Evolutionary conservation across 2,113 vertebrate genomes (phyloP), one percentile per base, ranked within the genome.

Genomic region (Cyanistes caeruleus): DNA sequence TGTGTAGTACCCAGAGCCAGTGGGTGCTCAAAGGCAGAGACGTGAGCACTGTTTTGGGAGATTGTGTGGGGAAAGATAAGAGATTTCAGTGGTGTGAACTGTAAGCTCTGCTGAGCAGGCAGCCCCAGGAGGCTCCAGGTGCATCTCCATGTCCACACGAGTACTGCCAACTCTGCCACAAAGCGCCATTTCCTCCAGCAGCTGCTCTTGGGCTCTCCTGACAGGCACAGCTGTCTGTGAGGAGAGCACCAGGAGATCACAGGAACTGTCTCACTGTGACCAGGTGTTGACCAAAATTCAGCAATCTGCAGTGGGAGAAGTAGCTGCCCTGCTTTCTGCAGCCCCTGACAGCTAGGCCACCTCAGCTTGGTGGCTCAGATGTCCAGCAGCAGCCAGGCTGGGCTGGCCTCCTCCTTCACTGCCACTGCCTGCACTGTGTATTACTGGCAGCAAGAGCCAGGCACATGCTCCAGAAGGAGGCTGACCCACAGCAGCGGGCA

Each of bases 91-190:
- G 17, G 6, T 60, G 10, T 76, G 51, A 80, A 24, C 11, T 5
- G 5, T 9, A 25, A 77, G 33, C 39, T 16, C 7, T 19, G 53
- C 43, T 43, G 10, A 88, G 43, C 58, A 52, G 64, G 48, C 69
- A 52, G 51, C 35, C 23, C 41, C 46, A 41, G 44, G 53, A 84
- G 41, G 35, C 24, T 49, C 30, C 41, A 33, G 44, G 15, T 56
- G 41, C 0, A 0, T 92, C 73, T 73, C 24, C 0, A 1, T 56
- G 75, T 56, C 39, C 1, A 0, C 8, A 2, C 7, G 24, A 69
- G 18, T 3, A 2, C 15, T 1, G 0, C 24, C 62, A 49, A 3
- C 53, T 10, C 13, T 80, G 30, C 46, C 65, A 22, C 27, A 19
- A 4, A 7, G 52, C 0, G 0, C 56, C 24, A 4, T 79, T 74